Evolutionary conservation across 1,140 invertebrate species (phyloP), one percentile per base, ranked within the genome.

Genomic region (Steinernema khuongi): DNA sequence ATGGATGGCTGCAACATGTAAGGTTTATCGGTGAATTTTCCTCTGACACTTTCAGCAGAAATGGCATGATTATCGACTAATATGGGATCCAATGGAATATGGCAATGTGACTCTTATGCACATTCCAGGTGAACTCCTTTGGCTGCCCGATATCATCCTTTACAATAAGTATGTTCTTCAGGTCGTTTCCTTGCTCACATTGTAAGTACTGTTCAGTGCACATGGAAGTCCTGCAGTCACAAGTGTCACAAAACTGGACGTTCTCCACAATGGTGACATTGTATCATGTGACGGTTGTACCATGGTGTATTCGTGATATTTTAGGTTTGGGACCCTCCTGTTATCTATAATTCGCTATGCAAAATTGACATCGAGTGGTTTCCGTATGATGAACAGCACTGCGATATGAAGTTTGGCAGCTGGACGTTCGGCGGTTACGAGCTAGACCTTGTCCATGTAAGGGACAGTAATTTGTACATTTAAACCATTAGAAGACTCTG

Each of bases 341-440:
- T 81, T 26, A 73, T 77, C 17, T 83, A 85, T 70, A 78, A 83
- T 70, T 83, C 83, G 19, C 68, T 83, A 60, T 83, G 82, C 72
- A 71, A 73, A n/a, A 85, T 83, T 44, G 80, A 83, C 67, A 83
- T 78, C 66, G 74, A 85, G 74, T 81, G 79, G 83, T 81, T 60
- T 30, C 68, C 79, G 1, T 83, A 83, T 71, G 81, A 83, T 68
- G 71, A 80, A 43, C 81, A 83, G 73, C 67, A 73, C 36, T 83
- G 81, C 41, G 79, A 84, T 36, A 68, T 83, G n/a, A 83, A 82
- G 36, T 82, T 82, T 70, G 81, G 81, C 31, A 43, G 66, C 22
- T 95, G 93, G 94, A 95, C 94, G 18, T 96, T 95, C 90, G 92
- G 94, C 88, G 93, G 93, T 87, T 92, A 92, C 88, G 93, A 96